These are phyloP conservation scores for Turritopsis dohrnii DNA, from an alignment of 30 jellyfish, hydroid and myxozoan species.

Conservation along the genomic window DNA sequence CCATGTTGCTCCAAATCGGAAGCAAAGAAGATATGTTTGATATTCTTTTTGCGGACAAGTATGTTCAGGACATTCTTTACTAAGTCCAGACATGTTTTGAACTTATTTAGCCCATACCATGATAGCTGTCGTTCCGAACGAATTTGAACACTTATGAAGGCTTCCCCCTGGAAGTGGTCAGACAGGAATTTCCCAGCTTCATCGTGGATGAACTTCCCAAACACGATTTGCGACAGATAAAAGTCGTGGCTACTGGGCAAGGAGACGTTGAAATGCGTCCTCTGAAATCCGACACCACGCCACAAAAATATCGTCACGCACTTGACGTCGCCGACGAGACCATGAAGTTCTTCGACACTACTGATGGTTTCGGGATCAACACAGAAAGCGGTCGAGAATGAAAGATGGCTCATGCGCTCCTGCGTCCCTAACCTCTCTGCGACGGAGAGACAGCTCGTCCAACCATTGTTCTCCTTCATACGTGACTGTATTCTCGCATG, in stretches of 20 bases:
- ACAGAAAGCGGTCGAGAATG: constrained; percentile 61
- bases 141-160: constrained; percentile 75
- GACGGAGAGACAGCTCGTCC: constrained; percentile 68
- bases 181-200: constrained; percentile 55
- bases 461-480: constrained; percentile 44
- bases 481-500: constrained; percentile 7
- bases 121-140: constrained; percentile 85
- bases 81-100: constrained; percentile 50
- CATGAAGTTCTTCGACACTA: constrained; percentile 31
- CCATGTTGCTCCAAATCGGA: constrained; percentile 79
- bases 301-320: constrained; percentile 77
- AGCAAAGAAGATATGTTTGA: constrained; percentile 52
- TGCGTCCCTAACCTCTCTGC: constrained; percentile 43
- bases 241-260: constrained; percentile 35
- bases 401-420: constrained; percentile 43
- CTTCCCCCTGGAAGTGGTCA: constrained; percentile 9
- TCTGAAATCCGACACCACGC: constrained; percentile 89
- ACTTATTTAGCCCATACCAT: constrained; percentile 67
- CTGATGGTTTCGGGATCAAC: constrained; percentile 69
- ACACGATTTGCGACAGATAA: constrained; percentile 37
- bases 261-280: constrained; percentile 71
- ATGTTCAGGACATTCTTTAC: constrained; percentile 44
- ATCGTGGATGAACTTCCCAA: constrained; percentile 48
- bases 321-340: constrained; percentile 31
- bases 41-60: constrained; percentile 8